phyloP scores from a whole-genome alignment of 37 sponge, comb jelly and placozoan species.

The Petrosia ficiformis region DNA sequence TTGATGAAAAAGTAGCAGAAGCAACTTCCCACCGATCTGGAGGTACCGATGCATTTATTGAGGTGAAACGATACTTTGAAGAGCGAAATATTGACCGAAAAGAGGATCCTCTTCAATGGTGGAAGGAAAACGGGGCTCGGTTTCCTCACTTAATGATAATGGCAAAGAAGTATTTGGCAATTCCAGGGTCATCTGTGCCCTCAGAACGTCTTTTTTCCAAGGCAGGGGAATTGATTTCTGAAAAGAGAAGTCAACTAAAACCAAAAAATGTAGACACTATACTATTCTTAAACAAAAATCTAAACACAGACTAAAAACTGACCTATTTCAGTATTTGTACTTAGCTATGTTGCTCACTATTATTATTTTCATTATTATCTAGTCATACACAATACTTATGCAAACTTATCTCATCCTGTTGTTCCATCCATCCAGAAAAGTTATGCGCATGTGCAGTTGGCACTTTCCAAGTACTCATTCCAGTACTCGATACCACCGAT shows the following conservation, averaged over 20 bases:
- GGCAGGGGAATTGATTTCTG: background rate
- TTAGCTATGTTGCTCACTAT: background rate
- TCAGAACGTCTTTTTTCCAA: constrained; percentile 6
- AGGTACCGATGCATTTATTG: background rate
- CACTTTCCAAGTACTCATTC: background rate
- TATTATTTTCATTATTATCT: too few relatives aligned
- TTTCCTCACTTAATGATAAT: background rate
- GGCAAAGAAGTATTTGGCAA: background rate
- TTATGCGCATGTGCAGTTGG: background rate
- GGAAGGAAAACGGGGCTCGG: background rate
- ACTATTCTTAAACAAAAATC: constrained; percentile 7
- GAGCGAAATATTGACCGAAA: background rate
- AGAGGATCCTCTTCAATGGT: background rate
- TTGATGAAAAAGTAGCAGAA: background rate
- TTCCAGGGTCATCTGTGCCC: constrained; percentile 1
- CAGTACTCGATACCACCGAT: too few relatives aligned
- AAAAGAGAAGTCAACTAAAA: constrained; percentile 6
- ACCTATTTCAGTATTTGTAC: too few relatives aligned
- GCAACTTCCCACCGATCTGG: background rate
- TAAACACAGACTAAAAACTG: too few relatives aligned
- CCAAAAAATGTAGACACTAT: constrained; percentile 3
- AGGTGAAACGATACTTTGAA: background rate
- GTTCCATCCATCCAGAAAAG: too few relatives aligned
- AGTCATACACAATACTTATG: too few relatives aligned
- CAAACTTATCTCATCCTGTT: too few relatives aligned